phyloP scores from a whole-genome alignment of 2,888 invertebrate genomes.

The Apomyelois bistriatella region DNA sequence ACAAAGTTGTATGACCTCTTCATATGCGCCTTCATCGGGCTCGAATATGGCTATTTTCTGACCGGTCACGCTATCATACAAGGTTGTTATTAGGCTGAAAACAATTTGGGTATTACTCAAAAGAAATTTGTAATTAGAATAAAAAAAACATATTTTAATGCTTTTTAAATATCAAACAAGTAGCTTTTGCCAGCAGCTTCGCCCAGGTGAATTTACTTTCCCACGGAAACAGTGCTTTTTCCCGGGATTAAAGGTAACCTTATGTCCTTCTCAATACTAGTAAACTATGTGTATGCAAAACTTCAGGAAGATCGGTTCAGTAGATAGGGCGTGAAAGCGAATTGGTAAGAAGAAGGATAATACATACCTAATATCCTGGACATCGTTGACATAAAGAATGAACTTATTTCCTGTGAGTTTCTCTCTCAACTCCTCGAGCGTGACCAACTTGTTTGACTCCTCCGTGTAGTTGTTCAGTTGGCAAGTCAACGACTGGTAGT shows the following conservation, averaged over 20 bases:
- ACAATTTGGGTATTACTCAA: slow-evolving; percentile 16
- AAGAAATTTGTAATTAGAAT: background rate
- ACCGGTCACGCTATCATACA: slow-evolving; percentile 77
- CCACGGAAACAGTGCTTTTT: too few species aligned
- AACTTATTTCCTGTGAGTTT: slow-evolving; percentile 63
- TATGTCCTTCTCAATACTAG: too few species aligned
- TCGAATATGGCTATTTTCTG: slow-evolving; percentile 69
- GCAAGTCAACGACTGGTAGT: slow-evolving; percentile 72
- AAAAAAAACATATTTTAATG: too few species aligned
- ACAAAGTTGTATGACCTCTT: slow-evolving; percentile 77
- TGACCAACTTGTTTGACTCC: slow-evolving; percentile 54
- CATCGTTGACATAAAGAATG: slow-evolving; percentile 59
- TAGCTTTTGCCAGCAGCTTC: too few species aligned
- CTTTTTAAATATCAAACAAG: too few species aligned
- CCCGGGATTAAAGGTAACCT: too few species aligned
- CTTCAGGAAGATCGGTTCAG: too few species aligned
- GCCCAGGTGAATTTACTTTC: too few species aligned
- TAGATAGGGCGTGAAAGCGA: too few species aligned
- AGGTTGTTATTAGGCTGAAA: slow-evolving; percentile 82
- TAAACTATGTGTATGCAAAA: too few species aligned
- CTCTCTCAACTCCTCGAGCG: slow-evolving; percentile 72
- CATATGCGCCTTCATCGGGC: slow-evolving; percentile 77
- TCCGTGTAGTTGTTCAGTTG: slow-evolving; percentile 68
- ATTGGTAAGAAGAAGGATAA: too few species aligned
- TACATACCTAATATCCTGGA: slow-evolving; percentile 57